Conservation (phyloP, 2,888 invertebrate genomes). For the Cotesia congregata region DNA sequence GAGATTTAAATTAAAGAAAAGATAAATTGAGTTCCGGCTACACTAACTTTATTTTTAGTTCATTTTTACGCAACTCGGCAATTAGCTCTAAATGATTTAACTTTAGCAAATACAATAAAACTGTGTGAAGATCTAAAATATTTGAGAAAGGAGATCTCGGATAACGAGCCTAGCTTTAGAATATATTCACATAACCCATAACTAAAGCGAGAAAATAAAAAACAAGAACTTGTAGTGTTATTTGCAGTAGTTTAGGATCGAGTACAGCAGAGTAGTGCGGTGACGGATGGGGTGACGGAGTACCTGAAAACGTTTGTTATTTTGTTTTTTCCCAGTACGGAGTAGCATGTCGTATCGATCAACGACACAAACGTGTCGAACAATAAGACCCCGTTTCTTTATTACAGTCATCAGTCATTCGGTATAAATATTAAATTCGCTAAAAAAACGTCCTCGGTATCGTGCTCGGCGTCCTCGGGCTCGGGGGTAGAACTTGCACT, state of each 20-base stretch:
- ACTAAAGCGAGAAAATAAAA: slow-evolving; percentile 37
- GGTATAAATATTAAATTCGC: slow-evolving; percentile 71
- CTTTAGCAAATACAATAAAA: neutral
- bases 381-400: slow-evolving; percentile 68
- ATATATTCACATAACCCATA: slow-evolving; percentile 22
- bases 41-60: neutral
- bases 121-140: slow-evolving; percentile 14
- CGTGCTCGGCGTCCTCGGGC: slow-evolving; percentile 41
- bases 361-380: slow-evolving; percentile 69
- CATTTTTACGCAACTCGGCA: neutral
- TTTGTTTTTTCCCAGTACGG: slow-evolving; percentile 30
- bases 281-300: slow-evolving; percentile 49
- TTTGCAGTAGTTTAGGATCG: neutral
- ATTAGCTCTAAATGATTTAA: neutral
- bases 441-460: slow-evolving; percentile 61
- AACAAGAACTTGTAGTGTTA: slow-evolving; percentile 34
- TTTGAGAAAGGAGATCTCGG: slow-evolving; percentile 22
- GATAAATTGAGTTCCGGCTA: neutral
- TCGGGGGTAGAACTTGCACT: slow-evolving; percentile 68
- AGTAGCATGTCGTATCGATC: slow-evolving; percentile 63
- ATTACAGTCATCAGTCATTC: slow-evolving; percentile 70
- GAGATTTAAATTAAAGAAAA: slow-evolving; percentile 15
- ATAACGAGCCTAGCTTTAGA: slow-evolving; percentile 22
- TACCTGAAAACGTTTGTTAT: slow-evolving; percentile 47
- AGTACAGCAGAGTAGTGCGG: neutral